Evolutionary conservation across 2,888 invertebrate genomes (phyloP).

Genomic region (Adelognathus sp.): DNA sequence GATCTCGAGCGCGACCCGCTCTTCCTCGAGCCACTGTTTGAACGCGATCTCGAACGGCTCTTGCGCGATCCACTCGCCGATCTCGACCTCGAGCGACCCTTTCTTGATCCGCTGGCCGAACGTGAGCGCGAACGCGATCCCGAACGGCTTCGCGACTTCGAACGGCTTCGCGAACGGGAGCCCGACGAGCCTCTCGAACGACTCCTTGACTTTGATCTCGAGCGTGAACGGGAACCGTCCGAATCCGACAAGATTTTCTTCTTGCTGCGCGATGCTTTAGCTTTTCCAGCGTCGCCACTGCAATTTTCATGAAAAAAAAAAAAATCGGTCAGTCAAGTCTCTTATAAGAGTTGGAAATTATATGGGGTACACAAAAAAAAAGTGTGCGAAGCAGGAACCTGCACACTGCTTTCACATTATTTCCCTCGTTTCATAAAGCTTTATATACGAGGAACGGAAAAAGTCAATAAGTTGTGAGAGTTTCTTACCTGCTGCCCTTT

Average conservation of each 20-base stretch:
- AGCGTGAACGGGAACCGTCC: slow-evolving; percentile 82
- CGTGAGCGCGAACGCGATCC: slow-evolving; percentile 75
- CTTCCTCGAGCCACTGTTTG: slow-evolving; percentile 80
- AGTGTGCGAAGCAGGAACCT: no score
- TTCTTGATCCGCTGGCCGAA: slow-evolving; percentile 71
- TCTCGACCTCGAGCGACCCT: slow-evolving; percentile 69
- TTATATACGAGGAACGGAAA: no score
- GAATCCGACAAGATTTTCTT: slow-evolving; percentile 86
- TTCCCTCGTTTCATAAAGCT: no score
- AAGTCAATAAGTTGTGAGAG: no score
- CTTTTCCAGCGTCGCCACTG: slow-evolving; percentile 79
- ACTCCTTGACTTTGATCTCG: slow-evolving; percentile 71
- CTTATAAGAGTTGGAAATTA: not conserved
- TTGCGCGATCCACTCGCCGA: slow-evolving; percentile 69
- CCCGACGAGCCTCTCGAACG: slow-evolving; percentile 72
- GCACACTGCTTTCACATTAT: no score
- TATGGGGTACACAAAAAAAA: no score
- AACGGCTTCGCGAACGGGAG: slow-evolving; percentile 79
- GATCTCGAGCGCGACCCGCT: slow-evolving; percentile 73
- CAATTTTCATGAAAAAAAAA: not conserved
- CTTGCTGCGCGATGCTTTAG: slow-evolving; percentile 81
- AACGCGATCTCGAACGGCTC: slow-evolving; percentile 74
- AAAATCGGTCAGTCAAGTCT: not conserved
- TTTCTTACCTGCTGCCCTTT: slow-evolving; percentile 84
- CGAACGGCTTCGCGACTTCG: slow-evolving; percentile 77